Evolutionary conservation across 53 echinoderm and acorn worm genomes (phyloP).

Genomic region (Echinarachnius parma): DNA sequence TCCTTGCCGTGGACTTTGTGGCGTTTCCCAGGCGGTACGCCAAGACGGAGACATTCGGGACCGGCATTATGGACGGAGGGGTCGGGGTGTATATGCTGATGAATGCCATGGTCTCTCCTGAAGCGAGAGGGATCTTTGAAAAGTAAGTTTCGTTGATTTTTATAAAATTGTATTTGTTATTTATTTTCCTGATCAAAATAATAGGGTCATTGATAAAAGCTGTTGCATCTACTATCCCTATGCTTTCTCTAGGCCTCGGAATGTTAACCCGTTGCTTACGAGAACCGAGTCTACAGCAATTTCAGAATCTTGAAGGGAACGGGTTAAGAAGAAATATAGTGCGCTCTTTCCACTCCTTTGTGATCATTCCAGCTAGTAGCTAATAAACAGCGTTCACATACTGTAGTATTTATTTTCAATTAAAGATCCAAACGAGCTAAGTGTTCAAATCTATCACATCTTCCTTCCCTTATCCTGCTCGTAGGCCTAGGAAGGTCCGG

Average conservation of each 20-base stretch:
- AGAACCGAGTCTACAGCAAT: neutral
- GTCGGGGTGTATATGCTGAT: constrained; percentile 82
- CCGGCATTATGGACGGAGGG: constrained; percentile 87
- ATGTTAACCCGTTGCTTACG: neutral
- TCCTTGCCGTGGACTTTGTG: constrained; percentile 90
- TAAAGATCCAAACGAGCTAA: constrained; percentile 28
- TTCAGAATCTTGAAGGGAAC: no score
- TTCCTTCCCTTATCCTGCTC: constrained; percentile 57
- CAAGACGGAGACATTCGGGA: constrained; percentile 90
- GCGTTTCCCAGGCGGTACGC: constrained; percentile 82
- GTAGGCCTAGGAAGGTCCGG: no score
- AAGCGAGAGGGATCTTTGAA: constrained; percentile 61
- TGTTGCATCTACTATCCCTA: no score
- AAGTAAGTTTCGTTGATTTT: constrained; percentile 8
- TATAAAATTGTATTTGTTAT: no score
- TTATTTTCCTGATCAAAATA: no score
- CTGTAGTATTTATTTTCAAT: no score
- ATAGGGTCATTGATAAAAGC: no score
- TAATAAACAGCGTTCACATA: no score
- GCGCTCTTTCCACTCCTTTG: no score
- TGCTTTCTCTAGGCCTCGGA: no score
- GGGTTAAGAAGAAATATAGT: no score
- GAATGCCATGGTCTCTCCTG: constrained; percentile 77
- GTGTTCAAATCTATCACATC: constrained; percentile 46
- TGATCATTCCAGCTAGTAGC: no score